Conservation (phyloP, 2,113 vertebrate species). For the Colistium nudipinnis region DNA sequence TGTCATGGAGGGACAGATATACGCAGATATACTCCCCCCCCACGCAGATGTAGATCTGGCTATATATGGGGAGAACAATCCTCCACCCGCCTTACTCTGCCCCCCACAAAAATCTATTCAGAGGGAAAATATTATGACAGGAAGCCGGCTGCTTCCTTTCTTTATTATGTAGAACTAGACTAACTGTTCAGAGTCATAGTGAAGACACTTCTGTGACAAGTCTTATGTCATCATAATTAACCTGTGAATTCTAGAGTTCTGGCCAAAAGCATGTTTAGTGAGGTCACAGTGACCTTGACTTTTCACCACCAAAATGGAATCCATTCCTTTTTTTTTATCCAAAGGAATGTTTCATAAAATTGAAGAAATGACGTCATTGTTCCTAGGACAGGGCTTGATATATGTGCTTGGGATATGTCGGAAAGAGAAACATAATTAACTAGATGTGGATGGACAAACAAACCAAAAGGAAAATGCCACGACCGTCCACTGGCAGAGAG, state of each 20-base stretch:
- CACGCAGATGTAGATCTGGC: conserved; percentile 58
- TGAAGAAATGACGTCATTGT: background rate
- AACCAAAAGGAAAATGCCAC: background rate
- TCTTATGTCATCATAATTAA: background rate
- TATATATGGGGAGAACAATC: conserved; percentile 28
- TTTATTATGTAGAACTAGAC: background rate
- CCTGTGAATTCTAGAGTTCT: background rate
- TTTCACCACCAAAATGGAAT: no score
- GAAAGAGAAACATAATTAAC: no score
- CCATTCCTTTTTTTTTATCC: no score
- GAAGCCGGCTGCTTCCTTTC: background rate
- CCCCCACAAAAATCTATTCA: background rate
- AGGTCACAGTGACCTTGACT: no score
- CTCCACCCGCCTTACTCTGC: conserved; percentile 16
- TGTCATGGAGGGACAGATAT: conserved; percentile 56
- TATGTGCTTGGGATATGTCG: background rate
- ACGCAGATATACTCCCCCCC: conserved; percentile 41
- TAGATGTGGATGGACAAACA: background rate
- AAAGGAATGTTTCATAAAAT: background rate
- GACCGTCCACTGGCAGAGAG: background rate
- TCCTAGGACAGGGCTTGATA: background rate
- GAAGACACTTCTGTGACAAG: no score
- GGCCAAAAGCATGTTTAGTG: background rate
- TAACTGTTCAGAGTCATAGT: no score
- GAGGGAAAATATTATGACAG: background rate